Evolutionary conservation across 1,140 invertebrate species (phyloP), one percentile per base, ranked within the genome.

Genomic region (Rhopalosiphum padi): DNA sequence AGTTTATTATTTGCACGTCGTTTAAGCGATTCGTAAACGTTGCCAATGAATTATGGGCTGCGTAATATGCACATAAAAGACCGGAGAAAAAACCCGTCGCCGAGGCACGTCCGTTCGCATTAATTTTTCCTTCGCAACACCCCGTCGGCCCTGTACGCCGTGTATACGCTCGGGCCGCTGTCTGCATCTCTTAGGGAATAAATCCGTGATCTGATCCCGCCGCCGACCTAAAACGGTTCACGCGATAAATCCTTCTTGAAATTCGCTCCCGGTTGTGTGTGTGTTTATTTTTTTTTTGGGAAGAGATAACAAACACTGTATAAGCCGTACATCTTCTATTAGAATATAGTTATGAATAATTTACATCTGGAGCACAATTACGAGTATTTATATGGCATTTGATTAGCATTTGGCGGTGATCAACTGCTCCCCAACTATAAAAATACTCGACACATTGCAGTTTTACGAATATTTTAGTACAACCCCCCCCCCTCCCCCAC

Each of bases 1-100:
- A 83, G 82, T 83, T 83, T 83, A 83, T 83, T 83, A 83, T 83
- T 83, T 83, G 82, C 35, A 41, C 82, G 82, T 35, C 82, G 82
- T 41, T 83, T 41, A 83, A 41, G 22, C 82, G 35, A 83, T 83
- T 41, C 82, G 82, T 22, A 83, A 83, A 83, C 82, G 82, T 83
- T 83, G 22, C 35, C 82, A 83, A 83, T 83, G 82, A 83, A 83
- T 83, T 83, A 83, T 83, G 82, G 82, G 82, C 37, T 23, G 82
- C 37, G 37, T 83, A 83, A 83, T 83, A 83, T 83, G 82, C 82
- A 11, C 35, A 41, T 41, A 83, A 83, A 83, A 83, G 82, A 83
- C 35, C 82, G 35, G 37, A 83, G 37, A 83, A 41, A 83, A 41
- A 83, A 83, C n/a, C 35, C 82, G 82, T 83, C 82, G 82, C 82